Evolutionary conservation across 2,113 vertebrate species (phyloP), one percentile per base, ranked within the genome.

Genomic region (Trichomycterus rosablanca): DNA sequence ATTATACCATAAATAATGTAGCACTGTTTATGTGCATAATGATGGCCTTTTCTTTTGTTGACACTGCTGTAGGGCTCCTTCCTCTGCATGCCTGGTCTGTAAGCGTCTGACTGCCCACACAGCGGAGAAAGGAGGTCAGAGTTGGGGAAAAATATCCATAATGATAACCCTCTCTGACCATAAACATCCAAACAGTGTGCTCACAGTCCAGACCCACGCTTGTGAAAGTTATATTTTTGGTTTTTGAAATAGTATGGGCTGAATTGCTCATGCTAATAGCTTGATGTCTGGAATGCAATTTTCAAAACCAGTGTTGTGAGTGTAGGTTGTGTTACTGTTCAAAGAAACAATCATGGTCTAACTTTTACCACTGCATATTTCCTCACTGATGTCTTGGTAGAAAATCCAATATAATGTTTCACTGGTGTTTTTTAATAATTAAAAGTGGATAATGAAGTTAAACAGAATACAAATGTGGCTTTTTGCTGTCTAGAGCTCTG

Each of bases 1-100:
- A 59, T 32, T 55, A 52, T 57, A 61, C 52, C 55, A 60, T 71
- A 66, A 56, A 71, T 71, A 66, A 67, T 40, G 42, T 11, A 52
- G 16, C 58, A 46, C 50, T 67, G 54, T 67, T 66, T 26, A 62
- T 67, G 26, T 39, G 58, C 22, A 28, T 54, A 40, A 67, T 46
- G 57, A 28, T 26, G 18, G 64, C n/a, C 45, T 12, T 56, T 51
- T 26, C 23, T 45, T 59, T 57, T 52, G 12, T 35, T 52, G 52
- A 16, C 37, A 15, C 26, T 24, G 28, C 62, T 44, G 26, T 48
- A 60, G 49, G 58, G 20, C 53, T 44, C 50, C 40, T 63, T 64
- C 2, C 40, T 54, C 45, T 20, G 40, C 5, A 59, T 42, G 20
- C 37, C 14, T 18, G 32, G 43, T 30, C 26, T 37, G 19, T 37